These are phyloP conservation scores for Xestia xanthographa DNA, from an alignment of 2,888 invertebrate genomes.

Conservation along the genomic window DNA sequence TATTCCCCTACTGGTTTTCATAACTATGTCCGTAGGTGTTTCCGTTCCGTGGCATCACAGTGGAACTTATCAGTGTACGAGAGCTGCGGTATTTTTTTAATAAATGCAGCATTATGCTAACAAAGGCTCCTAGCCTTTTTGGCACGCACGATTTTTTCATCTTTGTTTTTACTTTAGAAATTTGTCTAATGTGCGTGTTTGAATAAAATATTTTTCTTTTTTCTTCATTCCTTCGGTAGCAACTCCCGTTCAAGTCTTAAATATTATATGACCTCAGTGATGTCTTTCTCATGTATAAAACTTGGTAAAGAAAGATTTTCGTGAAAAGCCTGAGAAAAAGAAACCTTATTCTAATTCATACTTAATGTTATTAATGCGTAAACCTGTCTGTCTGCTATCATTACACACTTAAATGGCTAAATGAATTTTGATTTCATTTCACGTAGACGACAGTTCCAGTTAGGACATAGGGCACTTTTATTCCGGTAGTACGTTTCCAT, in stretches of 20 bases:
- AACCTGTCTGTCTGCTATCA: neutral
- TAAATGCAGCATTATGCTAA: neutral
- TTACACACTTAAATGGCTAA: neutral
- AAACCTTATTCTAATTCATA: neutral
- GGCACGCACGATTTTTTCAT: neutral
- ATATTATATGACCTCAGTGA: slow-evolving; percentile 28
- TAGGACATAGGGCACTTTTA: neutral
- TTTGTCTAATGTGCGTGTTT: neutral
- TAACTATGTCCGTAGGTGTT: neutral
- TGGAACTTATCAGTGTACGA: neutral
- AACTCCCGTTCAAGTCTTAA: slow-evolving; percentile 13
- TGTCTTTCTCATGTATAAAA: slow-evolving; percentile 1
- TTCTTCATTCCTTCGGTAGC: neutral
- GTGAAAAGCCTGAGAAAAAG: slow-evolving; percentile 1
- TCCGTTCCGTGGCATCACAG: neutral
- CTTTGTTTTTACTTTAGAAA: neutral
- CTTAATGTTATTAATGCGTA: neutral
- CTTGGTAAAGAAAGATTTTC: neutral
- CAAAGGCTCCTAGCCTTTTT: neutral
- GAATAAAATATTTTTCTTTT: neutral
- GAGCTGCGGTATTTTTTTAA: neutral
- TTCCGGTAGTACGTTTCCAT: neutral
- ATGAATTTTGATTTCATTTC: neutral
- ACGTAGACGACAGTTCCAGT: neutral
- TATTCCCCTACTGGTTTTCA: neutral